Evolutionary conservation across 2,797 vertebrate genomes (phyloP).

Genomic region (Notamacropus eugenii): DNA sequence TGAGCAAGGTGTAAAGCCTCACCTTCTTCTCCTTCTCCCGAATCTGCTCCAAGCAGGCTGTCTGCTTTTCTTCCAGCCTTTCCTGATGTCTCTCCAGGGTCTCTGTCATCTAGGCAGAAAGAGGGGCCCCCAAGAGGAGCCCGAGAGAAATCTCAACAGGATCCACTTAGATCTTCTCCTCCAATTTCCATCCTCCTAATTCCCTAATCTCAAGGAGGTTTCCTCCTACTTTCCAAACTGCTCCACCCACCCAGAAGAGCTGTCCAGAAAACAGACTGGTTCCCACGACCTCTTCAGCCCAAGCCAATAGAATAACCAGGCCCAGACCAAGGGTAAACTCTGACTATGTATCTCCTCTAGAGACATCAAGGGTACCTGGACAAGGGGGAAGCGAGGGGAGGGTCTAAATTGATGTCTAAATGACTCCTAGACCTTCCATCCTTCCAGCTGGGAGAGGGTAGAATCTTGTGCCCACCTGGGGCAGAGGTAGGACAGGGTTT

Average conservation of each 20-base stretch:
- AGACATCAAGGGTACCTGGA: neutral
- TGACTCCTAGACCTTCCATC: neutral
- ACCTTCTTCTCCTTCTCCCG: conserved; percentile 90
- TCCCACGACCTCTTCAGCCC: neutral
- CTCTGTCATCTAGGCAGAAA: conserved; percentile 86
- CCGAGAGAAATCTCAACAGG: neutral
- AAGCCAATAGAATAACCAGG: neutral
- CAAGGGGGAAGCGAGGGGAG: neutral
- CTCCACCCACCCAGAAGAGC: neutral
- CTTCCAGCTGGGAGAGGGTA: neutral
- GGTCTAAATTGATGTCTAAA: neutral
- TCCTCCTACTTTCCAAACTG: neutral
- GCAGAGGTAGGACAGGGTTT: neutral
- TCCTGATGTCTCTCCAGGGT: conserved; percentile 87
- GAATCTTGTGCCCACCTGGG: neutral
- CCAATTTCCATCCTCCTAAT: neutral
- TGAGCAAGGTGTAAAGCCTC: conserved; percentile 15
- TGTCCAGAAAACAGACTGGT: neutral
- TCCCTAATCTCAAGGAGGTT: neutral
- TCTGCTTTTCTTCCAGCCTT: conserved; percentile 92
- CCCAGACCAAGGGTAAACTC: neutral
- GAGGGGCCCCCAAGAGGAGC: neutral
- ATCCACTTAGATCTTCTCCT: neutral
- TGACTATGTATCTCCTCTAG: neutral
- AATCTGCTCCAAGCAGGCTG: conserved; percentile 90